Conservation (phyloP, 2,113 vertebrate genomes). For the Prionailurus bengalensis region DNA sequence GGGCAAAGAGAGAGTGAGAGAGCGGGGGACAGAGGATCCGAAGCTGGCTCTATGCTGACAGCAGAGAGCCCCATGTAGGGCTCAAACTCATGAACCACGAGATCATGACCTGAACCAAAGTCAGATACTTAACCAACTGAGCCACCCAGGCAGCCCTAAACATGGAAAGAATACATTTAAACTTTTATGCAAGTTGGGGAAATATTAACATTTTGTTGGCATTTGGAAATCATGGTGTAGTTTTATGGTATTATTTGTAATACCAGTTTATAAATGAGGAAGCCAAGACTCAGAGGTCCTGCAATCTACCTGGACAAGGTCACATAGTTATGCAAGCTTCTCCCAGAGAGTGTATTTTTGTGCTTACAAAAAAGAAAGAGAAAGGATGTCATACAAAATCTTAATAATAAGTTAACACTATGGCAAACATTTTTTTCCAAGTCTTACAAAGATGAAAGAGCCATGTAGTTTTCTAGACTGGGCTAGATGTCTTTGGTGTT, state of each 20-base stretch:
- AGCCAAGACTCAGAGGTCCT: not conserved
- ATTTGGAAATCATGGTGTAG: not conserved
- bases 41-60: too few species aligned
- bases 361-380: not conserved
- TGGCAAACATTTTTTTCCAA: not conserved
- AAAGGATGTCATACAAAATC: constrained; percentile 5
- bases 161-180: not conserved
- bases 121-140: too few species aligned
- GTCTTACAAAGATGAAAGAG: constrained; percentile 18
- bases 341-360: not conserved
- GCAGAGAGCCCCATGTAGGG: too few species aligned
- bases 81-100: too few species aligned
- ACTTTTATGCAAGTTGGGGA: not conserved
- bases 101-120: too few species aligned
- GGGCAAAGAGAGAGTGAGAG: too few species aligned
- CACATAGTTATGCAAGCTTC: not conserved
- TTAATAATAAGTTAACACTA: not conserved
- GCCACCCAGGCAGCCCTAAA: not conserved
- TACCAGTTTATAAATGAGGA: not conserved
- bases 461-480: not conserved
- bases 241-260: constrained; percentile 1
- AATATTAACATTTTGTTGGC: not conserved
- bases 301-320: not conserved
- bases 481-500: not conserved
- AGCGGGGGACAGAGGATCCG: too few species aligned